These are phyloP conservation scores for Endomychus coccineus DNA, from an alignment of 2,888 invertebrate genomes.

Conservation along the genomic window DNA sequence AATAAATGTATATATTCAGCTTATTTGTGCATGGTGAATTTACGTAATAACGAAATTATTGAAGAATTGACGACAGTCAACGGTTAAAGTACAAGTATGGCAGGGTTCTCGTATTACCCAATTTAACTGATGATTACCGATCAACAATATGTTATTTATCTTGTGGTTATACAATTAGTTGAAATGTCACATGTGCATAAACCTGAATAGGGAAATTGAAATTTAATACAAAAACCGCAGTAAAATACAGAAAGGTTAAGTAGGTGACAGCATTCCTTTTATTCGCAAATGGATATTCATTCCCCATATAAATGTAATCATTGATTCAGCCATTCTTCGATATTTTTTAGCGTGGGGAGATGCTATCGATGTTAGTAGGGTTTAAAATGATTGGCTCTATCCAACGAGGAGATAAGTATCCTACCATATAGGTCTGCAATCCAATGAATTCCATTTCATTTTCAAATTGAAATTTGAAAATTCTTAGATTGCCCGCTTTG, in stretches of 20 bases:
- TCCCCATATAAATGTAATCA: slow-evolving; percentile 31
- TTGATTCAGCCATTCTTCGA: slow-evolving; percentile 20
- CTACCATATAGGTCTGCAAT: slow-evolving; percentile 9
- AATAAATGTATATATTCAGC: too few species aligned
- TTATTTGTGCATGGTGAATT: too few species aligned
- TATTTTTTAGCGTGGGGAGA: slow-evolving; percentile 7
- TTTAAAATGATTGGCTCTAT: slow-evolving; percentile 2
- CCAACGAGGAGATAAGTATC: neutral
- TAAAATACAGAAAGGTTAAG: slow-evolving; percentile 20
- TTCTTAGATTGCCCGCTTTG: slow-evolving; percentile 32
- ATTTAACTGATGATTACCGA: too few species aligned
- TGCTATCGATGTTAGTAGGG: slow-evolving; percentile 2
- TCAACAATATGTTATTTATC: too few species aligned
- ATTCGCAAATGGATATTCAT: slow-evolving; percentile 36
- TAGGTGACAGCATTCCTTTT: slow-evolving; percentile 31
- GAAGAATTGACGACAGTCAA: too few species aligned
- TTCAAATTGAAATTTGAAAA: slow-evolving; percentile 39
- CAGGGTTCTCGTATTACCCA: too few species aligned
- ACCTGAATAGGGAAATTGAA: neutral
- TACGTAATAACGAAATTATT: too few species aligned
- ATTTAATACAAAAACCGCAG: neutral
- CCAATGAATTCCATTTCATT: slow-evolving; percentile 37
- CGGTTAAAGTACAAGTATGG: too few species aligned
- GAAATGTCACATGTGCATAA: too few species aligned
- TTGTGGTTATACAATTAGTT: too few species aligned